phyloP scores from a whole-genome alignment of 2,113 vertebrate species.

The Neodon shergylaensis region DNA sequence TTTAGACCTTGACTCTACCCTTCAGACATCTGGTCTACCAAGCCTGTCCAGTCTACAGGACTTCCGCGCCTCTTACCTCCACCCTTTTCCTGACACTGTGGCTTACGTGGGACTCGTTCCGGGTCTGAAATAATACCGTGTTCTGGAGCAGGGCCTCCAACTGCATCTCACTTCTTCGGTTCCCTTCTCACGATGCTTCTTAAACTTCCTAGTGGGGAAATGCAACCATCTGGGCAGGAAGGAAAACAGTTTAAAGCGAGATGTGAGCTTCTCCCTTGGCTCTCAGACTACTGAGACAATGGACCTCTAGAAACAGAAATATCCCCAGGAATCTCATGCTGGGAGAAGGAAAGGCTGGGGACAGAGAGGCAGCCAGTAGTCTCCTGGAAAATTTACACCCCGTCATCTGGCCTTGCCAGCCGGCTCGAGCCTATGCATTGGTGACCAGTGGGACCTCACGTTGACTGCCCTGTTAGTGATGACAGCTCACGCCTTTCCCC shows the following conservation, averaged over 20 bases:
- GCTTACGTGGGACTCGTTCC: not conserved
- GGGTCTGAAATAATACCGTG: not conserved
- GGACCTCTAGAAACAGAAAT: not conserved
- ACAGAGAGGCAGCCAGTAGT: not conserved
- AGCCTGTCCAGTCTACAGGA: not conserved
- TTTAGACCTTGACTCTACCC: not conserved
- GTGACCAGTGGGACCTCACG: not conserved
- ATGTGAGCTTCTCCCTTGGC: not conserved
- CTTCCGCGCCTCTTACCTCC: not conserved
- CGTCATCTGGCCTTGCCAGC: not conserved
- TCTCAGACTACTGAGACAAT: not conserved
- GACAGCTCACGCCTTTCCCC: not conserved
- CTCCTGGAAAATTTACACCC: not conserved
- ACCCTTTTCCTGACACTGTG: not conserved
- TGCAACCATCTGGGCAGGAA: not conserved
- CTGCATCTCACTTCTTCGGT: not conserved
- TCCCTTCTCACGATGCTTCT: not conserved
- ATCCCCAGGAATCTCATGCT: not conserved
- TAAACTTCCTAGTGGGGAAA: not conserved
- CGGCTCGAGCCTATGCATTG: not conserved
- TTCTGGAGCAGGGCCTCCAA: not conserved
- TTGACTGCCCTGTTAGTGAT: not conserved
- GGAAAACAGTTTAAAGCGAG: not conserved
- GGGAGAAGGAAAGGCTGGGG: not conserved
- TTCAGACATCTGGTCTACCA: not conserved